These are phyloP conservation scores for Falco concolor DNA, from an alignment of 2,797 vertebrate species.

Conservation along the genomic window DNA sequence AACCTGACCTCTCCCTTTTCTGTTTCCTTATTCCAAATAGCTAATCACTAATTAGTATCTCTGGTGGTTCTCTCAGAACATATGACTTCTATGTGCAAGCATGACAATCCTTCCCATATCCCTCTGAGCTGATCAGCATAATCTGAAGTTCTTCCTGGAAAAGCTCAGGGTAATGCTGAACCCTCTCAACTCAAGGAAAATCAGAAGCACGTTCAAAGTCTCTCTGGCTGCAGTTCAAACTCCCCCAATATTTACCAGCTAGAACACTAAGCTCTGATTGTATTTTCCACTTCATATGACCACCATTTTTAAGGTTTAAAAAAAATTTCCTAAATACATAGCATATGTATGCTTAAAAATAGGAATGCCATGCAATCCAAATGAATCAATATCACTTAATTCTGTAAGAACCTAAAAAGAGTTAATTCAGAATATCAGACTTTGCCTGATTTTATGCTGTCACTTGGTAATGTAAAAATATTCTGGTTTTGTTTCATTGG, in stretches of 20 bases:
- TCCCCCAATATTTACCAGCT: not conserved
- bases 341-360: not conserved
- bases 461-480: not conserved
- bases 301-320: not conserved
- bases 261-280: not conserved
- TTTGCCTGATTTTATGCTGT: not conserved
- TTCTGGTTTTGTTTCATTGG: conserved; percentile 6
- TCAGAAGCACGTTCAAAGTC: not conserved
- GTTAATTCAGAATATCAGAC: not conserved
- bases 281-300: not conserved
- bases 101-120: not conserved
- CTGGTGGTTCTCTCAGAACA: not conserved
- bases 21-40: not conserved
- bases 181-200: not conserved
- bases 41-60: not conserved
- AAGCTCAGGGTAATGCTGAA: not conserved
- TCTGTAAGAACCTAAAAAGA: not conserved
- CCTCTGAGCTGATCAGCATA: not conserved
- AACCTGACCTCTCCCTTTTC: not conserved
- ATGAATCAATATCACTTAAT: not conserved
- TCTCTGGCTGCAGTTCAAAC: not conserved
- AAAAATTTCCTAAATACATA: not conserved
- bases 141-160: conserved; percentile 4
- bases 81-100: not conserved
- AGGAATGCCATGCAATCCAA: not conserved